Percentiles rank a stretch among this genome's conserved stretches.
Evolutionary conservation across 2,888 invertebrate genomes (phyloP).

Genomic region (Lobophora halterata): DNA sequence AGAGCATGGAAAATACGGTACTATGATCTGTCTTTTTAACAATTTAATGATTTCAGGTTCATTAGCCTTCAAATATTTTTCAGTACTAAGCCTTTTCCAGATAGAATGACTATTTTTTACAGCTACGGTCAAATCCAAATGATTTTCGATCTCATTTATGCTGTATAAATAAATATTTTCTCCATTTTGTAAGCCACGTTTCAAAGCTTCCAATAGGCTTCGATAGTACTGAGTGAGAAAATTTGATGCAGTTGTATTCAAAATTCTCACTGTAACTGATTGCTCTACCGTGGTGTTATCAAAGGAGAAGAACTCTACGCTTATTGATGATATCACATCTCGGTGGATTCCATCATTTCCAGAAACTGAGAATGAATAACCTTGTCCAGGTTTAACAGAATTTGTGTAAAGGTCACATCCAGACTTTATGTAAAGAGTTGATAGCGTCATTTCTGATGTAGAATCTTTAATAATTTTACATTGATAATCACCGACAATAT

Average conservation of each 20-base stretch:
- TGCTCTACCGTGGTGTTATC: slow-evolving; percentile 91
- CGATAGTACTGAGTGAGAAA: slow-evolving; percentile 90
- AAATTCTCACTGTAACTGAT: slow-evolving; percentile 88
- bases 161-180: slow-evolving; percentile 87
- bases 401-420: slow-evolving; percentile 91
- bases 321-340: slow-evolving; percentile 92
- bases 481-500: slow-evolving; percentile 92
- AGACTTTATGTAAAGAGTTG: slow-evolving; percentile 85
- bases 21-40: slow-evolving; percentile 80
- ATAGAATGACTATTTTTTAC: slow-evolving; percentile 82
- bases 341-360: slow-evolving; percentile 95
- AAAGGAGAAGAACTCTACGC: slow-evolving; percentile 90
- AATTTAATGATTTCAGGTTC: slow-evolving; percentile 83
- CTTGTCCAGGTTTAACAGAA: slow-evolving; percentile 85
- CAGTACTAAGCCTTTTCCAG: slow-evolving; percentile 83
- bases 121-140: slow-evolving; percentile 87
- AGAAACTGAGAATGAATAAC: slow-evolving; percentile 88
- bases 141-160: slow-evolving; percentile 83
- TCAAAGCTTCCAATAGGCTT: slow-evolving; percentile 85
- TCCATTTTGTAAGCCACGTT: slow-evolving; percentile 82
- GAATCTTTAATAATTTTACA: slow-evolving; percentile 89
- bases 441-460: slow-evolving; percentile 79
- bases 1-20: slow-evolving; percentile 90
- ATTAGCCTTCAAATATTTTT: slow-evolving; percentile 84
- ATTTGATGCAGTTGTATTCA: slow-evolving; percentile 85